Percentiles rank a stretch among this genome's conserved stretches.
Evolutionary conservation across 2,113 vertebrate species (phyloP).

Genomic region (Lepisosteus oculatus): DNA sequence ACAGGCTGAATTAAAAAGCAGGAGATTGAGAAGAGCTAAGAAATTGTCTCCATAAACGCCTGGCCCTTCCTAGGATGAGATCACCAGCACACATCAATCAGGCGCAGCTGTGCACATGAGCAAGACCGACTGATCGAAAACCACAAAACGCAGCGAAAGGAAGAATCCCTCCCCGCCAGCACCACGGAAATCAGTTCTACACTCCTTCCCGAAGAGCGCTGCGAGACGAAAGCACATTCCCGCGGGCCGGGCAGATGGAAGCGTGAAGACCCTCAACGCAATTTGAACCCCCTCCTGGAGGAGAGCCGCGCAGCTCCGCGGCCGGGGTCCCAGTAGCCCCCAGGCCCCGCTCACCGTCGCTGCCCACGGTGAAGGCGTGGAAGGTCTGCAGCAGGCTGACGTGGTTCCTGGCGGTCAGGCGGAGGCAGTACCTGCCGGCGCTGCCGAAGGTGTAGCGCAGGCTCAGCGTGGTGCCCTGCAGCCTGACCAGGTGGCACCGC

Average conservation of each 20-base stretch:
- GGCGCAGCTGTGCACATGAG: not conserved
- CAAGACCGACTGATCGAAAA: not conserved
- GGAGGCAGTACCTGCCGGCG: constrained; percentile 74
- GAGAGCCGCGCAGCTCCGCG: too few species aligned
- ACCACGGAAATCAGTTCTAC: not conserved
- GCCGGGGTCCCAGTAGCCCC: too few species aligned
- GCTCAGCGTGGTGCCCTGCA: constrained; percentile 64
- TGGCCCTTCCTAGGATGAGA: too few species aligned
- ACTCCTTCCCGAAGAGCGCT: not conserved
- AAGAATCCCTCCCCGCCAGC: too few species aligned
- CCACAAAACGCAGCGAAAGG: too few species aligned
- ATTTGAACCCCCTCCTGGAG: too few species aligned
- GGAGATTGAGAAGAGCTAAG: too few species aligned
- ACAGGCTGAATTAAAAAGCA: too few species aligned
- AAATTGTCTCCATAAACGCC: too few species aligned
- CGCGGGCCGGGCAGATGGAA: not conserved
- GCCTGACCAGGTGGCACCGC: constrained; percentile 67
- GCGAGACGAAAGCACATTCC: constrained; percentile 20
- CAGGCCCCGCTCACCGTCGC: constrained; percentile 62
- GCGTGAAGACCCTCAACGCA: too few species aligned
- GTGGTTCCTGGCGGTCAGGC: constrained; percentile 68
- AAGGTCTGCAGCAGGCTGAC: constrained; percentile 73
- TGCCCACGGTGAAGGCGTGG: constrained; percentile 68
- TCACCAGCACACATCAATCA: not conserved
- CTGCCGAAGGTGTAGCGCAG: constrained; percentile 74